Conservation (phyloP, 2,113 vertebrate genomes). For the Rutilus rutilus region DNA sequence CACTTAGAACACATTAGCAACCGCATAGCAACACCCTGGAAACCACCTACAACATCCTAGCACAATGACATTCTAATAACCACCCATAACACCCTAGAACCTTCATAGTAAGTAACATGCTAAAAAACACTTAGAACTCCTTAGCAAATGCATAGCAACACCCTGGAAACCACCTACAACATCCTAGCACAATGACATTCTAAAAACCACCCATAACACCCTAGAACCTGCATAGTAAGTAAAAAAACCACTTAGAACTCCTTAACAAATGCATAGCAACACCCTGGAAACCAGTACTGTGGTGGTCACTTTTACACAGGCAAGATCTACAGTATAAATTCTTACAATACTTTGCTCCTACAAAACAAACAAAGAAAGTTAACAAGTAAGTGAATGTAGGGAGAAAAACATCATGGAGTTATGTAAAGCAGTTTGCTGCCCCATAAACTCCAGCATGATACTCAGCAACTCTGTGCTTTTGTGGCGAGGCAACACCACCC, state of each 20-base stretch:
- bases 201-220: not conserved
- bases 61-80: not conserved
- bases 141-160: not conserved
- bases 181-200: not conserved
- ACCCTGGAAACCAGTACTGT: not conserved
- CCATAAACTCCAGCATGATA: slow-evolving; percentile 69
- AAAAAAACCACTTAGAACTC: not conserved
- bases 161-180: not conserved
- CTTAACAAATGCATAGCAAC: not conserved
- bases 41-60: too few species aligned
- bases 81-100: not conserved
- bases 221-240: not conserved
- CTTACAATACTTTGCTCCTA: not conserved
- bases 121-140: not conserved
- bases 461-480: slow-evolving; percentile 72
- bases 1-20: not conserved
- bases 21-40: not conserved
- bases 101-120: not conserved
- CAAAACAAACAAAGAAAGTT: slow-evolving; percentile 1
- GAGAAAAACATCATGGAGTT: slow-evolving; percentile 58
- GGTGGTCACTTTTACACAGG: not conserved
- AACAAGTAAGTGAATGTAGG: slow-evolving; percentile 12
- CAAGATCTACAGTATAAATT: not conserved
- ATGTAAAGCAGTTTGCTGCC: slow-evolving; percentile 74
- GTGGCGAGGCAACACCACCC: slow-evolving; percentile 66